These are phyloP conservation scores for Dipodomys spectabilis DNA, from an alignment of 2,113 vertebrate genomes.

Conservation along the genomic window DNA sequence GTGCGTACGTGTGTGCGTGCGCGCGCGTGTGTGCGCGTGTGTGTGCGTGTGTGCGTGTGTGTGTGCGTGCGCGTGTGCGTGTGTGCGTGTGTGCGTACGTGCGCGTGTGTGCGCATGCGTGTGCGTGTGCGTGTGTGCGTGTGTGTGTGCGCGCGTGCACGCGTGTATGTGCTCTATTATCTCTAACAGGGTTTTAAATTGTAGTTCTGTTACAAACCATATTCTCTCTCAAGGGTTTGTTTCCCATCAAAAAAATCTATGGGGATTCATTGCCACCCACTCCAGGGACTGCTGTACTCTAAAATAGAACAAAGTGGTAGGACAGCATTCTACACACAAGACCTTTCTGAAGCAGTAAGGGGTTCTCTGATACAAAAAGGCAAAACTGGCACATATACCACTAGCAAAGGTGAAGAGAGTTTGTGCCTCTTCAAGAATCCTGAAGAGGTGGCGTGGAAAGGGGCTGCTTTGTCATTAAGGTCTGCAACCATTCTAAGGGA, in stretches of 20 bases:
- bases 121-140: no score
- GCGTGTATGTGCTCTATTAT: neutral
- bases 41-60: no score
- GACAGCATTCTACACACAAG: neutral
- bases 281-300: neutral
- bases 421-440: neutral
- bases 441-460: neutral
- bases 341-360: neutral
- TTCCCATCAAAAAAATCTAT: conserved; percentile 43
- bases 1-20: no score
- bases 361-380: neutral
- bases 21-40: no score
- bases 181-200: neutral
- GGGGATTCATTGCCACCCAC: neutral
- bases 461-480: neutral
- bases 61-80: no score
- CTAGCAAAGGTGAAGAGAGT: neutral
- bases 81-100: no score
- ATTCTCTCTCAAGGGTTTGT: conserved; percentile 32
- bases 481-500: neutral
- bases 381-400: neutral
- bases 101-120: no score
- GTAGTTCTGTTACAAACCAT: neutral
- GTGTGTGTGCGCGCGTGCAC: no score
- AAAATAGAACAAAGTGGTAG: neutral